Evolutionary conservation across 2,797 vertebrate species (phyloP).

Genomic region (Pantherophis alleghaniensis): DNA sequence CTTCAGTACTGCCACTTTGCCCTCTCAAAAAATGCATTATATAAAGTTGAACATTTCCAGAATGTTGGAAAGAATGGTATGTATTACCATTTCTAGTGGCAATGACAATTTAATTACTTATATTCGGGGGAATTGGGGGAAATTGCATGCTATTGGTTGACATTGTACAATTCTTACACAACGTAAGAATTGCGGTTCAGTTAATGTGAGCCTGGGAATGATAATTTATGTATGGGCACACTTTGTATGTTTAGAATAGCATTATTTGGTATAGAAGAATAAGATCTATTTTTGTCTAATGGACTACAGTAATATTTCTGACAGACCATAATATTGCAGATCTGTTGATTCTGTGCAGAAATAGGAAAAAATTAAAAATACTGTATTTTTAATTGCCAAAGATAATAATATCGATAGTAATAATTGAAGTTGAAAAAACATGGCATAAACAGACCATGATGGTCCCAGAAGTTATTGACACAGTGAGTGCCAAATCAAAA

Average conservation of each 20-base stretch:
- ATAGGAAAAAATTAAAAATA: background rate
- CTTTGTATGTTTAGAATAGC: background rate
- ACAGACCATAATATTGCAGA: background rate
- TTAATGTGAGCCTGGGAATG: background rate
- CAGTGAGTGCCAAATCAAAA: background rate
- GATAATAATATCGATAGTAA: background rate
- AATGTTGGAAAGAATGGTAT: background rate
- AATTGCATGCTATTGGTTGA: background rate
- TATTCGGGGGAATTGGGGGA: background rate
- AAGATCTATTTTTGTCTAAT: background rate
- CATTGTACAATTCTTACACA: background rate
- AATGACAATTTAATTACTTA: background rate
- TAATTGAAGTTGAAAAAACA: background rate
- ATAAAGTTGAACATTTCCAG: background rate
- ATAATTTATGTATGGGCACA: background rate
- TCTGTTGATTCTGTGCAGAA: background rate
- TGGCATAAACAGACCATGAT: background rate
- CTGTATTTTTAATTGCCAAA: background rate
- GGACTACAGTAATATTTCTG: background rate
- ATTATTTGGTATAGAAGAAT: background rate
- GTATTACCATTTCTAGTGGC: background rate
- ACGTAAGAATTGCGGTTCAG: background rate
- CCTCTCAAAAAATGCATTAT: background rate
- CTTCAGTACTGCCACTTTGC: background rate
- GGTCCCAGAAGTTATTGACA: background rate